A percentile compares a stretch with the other conserved stretches of the same genome.
Conservation (phyloP, 2,113 vertebrate species). For the Tamias sibiricus region DNA sequence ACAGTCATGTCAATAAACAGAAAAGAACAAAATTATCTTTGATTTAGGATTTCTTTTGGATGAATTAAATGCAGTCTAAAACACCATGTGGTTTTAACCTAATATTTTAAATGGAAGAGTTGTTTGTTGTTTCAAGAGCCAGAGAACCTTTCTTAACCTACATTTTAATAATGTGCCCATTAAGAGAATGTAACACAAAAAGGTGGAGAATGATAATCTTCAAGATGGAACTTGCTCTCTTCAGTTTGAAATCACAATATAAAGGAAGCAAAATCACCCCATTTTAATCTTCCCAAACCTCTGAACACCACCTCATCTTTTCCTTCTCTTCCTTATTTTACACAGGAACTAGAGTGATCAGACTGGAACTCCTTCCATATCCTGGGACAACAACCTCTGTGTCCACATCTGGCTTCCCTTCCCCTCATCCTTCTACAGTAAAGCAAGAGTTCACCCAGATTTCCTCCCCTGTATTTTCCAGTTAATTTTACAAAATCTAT, state of each 20-base stretch:
- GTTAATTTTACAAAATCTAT: neutral
- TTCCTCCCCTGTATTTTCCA: neutral
- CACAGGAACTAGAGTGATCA: neutral
- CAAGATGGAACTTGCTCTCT: neutral
- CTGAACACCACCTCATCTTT: neutral
- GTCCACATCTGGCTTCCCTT: neutral
- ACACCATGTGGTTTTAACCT: neutral
- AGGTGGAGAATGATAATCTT: neutral
- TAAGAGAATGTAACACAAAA: neutral
- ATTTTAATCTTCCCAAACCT: neutral
- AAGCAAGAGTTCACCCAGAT: neutral
- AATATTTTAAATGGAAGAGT: neutral
- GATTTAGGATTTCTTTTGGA: neutral
- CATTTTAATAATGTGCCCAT: conserved; percentile 23
- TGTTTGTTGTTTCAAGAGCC: neutral
- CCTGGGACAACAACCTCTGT: neutral
- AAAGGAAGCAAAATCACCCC: neutral
- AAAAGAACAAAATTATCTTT: conserved; percentile 17
- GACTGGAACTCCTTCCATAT: neutral
- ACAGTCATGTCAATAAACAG: neutral
- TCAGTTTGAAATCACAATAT: conserved; percentile 42
- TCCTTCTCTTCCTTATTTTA: neutral
- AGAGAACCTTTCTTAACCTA: neutral
- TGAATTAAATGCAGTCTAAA: neutral
- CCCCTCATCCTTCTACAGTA: neutral